Evolutionary conservation across 2,888 invertebrate species (phyloP).

Genomic region (Nasonovia ribisnigri): DNA sequence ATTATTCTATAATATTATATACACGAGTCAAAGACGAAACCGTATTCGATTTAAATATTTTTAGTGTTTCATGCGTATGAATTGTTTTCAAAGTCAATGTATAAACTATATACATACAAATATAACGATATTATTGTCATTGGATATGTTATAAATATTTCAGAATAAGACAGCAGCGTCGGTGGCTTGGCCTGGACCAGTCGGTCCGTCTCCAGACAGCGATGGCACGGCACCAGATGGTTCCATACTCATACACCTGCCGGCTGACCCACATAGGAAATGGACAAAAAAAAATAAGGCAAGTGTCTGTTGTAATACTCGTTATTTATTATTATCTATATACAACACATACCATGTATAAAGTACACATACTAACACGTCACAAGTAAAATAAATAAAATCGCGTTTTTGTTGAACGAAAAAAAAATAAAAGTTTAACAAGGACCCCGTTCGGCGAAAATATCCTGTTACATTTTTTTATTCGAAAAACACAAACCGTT

Average conservation of each 20-base stretch:
- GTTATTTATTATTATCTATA: conserved; percentile 18
- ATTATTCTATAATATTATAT: neutral
- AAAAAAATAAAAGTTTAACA: neutral
- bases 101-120: neutral
- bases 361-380: neutral
- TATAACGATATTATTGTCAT: neutral
- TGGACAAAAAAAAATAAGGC: conserved; percentile 92
- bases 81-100: neutral
- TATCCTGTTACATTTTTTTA: neutral
- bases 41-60: neutral
- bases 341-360: neutral
- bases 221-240: conserved; percentile 70
- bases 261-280: conserved; percentile 78
- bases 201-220: conserved; percentile 74
- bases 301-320: conserved; percentile 69
- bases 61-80: neutral
- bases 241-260: conserved; percentile 74
- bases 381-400: neutral
- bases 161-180: conserved; percentile 66
- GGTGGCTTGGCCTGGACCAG: conserved; percentile 71
- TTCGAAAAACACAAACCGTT: neutral
- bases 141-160: conserved; percentile 1
- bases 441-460: neutral
- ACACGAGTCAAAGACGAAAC: neutral
- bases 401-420: neutral